phyloP scores from a whole-genome alignment of 2,888 invertebrate species.

The Meteorus colon region DNA sequence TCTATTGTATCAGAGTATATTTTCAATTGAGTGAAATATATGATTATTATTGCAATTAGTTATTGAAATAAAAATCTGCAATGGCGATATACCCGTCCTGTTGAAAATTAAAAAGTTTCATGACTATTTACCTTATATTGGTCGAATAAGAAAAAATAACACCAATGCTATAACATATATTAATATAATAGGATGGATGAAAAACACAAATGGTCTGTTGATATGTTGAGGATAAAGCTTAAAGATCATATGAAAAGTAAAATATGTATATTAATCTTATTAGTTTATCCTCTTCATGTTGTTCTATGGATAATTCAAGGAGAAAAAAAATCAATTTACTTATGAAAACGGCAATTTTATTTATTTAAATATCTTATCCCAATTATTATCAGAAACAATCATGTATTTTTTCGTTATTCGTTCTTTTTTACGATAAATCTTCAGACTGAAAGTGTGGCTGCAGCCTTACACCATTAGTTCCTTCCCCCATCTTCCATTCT shows the following conservation, averaged over 20 bases:
- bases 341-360: slow-evolving; percentile 63
- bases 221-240: slow-evolving; percentile 22
- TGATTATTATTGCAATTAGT: slow-evolving; percentile 29
- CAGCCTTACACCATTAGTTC: slow-evolving; percentile 38
- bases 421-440: slow-evolving; percentile 26
- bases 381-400: slow-evolving; percentile 56
- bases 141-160: not conserved
- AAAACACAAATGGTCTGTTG: slow-evolving; percentile 7
- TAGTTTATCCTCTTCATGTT: not conserved
- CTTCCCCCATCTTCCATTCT: slow-evolving; percentile 66
- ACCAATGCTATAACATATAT: not conserved
- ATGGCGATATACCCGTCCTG: slow-evolving; percentile 24
- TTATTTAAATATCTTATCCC: slow-evolving; percentile 52
- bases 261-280: not conserved
- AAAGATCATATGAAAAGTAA: slow-evolving; percentile 7
- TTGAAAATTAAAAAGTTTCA: slow-evolving; percentile 17
- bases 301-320: no score
- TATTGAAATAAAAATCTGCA: slow-evolving; percentile 29
- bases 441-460: not conserved
- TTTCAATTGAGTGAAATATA: slow-evolving; percentile 31
- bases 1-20: slow-evolving; percentile 33
- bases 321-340: slow-evolving; percentile 36
- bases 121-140: not conserved
- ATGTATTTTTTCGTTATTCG: slow-evolving; percentile 52
- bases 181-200: slow-evolving; percentile 4